Conservation (phyloP, 2,113 vertebrate genomes). For the Embiotoca jacksoni region DNA sequence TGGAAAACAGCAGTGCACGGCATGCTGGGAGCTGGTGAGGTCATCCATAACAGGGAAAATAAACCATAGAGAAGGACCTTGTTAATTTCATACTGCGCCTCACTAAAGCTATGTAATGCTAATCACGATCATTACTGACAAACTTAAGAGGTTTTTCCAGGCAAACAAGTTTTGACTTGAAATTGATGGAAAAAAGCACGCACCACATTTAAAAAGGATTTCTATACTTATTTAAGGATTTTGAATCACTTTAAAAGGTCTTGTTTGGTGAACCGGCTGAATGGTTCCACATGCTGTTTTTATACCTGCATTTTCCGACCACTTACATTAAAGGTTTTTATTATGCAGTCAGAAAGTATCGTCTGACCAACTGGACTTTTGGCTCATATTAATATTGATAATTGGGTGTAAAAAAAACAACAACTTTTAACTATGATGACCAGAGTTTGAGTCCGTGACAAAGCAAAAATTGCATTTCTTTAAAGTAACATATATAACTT, state of each 20-base stretch:
- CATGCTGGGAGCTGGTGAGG: conserved; percentile 30
- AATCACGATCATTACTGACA: not conserved
- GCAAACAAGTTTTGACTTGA: not conserved
- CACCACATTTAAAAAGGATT: not conserved
- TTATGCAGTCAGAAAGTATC: not conserved
- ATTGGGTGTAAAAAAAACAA: no score
- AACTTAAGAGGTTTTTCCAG: not conserved
- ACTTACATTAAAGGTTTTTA: not conserved
- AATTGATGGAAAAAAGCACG: not conserved
- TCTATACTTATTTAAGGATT: not conserved
- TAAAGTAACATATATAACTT: no score
- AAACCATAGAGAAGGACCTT: not conserved
- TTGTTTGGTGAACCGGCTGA: not conserved
- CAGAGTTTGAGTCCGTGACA: no score
- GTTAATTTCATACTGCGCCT: not conserved
- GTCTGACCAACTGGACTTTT: no score
- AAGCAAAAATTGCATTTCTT: no score
- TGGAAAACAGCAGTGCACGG: conserved; percentile 18
- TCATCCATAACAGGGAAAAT: conserved; percentile 32
- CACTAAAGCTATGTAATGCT: not conserved
- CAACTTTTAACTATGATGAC: no score
- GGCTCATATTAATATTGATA: no score
- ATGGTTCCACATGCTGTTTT: not conserved
- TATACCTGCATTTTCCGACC: not conserved
- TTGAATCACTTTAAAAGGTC: not conserved